phyloP scores from a whole-genome alignment of 2,113 vertebrate species.

The Perca flavescens region DNA sequence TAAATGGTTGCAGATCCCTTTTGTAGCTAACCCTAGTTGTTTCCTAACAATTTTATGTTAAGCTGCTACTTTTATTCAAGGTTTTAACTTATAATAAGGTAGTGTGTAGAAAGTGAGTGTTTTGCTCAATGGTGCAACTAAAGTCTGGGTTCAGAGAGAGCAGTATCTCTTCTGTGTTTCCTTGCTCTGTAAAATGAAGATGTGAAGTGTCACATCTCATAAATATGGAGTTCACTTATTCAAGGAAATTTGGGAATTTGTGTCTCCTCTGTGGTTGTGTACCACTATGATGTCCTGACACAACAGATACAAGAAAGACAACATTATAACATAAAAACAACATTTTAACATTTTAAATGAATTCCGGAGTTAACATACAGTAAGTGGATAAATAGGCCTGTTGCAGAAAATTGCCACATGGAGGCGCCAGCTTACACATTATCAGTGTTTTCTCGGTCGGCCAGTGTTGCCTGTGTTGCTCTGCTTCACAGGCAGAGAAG shows the following conservation, averaged over 20 bases:
- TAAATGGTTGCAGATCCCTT: slow-evolving; percentile 7
- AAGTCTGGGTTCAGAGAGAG: slow-evolving; percentile 7
- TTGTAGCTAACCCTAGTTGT: background rate
- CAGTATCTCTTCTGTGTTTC: background rate
- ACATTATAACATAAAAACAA: background rate
- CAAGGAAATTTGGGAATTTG: background rate
- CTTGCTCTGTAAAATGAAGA: background rate
- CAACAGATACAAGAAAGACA: background rate
- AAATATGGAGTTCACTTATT: background rate
- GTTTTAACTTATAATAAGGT: too few species aligned
- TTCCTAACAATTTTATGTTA: slow-evolving; percentile 18
- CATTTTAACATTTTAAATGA: slow-evolving; percentile 8
- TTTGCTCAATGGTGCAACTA: background rate
- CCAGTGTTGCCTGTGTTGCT: slow-evolving; percentile 3
- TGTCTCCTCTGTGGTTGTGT: background rate
- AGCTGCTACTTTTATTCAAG: slow-evolving; percentile 1
- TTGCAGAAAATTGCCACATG: slow-evolving; percentile 84
- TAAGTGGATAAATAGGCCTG: slow-evolving; percentile 49
- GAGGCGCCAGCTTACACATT: slow-evolving; percentile 84
- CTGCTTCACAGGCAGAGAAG: slow-evolving; percentile 16
- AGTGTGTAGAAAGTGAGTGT: background rate
- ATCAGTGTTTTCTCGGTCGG: slow-evolving; percentile 13
- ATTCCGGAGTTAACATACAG: background rate
- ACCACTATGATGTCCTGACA: background rate
- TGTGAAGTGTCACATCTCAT: background rate